Conservation (phyloP, 1,140 invertebrate genomes). For the Pseudomyrmex flavicornis region DNA sequence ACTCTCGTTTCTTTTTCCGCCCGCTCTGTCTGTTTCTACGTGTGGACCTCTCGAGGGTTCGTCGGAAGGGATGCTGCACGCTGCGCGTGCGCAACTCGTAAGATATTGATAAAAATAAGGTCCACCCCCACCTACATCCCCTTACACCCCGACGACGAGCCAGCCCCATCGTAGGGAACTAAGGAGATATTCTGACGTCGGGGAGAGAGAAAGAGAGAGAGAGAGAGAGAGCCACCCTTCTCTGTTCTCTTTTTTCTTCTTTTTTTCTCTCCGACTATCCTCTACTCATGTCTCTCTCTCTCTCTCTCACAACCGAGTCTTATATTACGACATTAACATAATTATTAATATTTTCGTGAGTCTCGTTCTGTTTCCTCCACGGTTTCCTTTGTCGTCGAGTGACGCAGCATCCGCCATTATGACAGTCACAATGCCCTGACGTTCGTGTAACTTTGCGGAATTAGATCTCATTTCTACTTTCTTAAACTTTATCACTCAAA, state of each 20-base stretch:
- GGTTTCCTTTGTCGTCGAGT: conserved; percentile 11
- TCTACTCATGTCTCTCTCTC: conserved; percentile 45
- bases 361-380: conserved; percentile 39
- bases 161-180: conserved; percentile 79
- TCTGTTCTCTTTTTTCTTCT: conserved; percentile 50
- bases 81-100: conserved; percentile 81
- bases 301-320: conserved; percentile 61
- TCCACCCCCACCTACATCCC: conserved; percentile 81
- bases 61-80: conserved; percentile 81
- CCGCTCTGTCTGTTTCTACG: conserved; percentile 68
- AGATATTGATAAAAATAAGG: conserved; percentile 85
- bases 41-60: conserved; percentile 74
- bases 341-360: conserved; percentile 80
- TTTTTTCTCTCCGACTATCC: conserved; percentile 38
- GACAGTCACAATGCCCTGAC: conserved; percentile 16
- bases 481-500: background rate
- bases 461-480: conserved; percentile 27
- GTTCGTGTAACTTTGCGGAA: background rate
- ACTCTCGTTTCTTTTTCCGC: conserved; percentile 51
- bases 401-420: conserved; percentile 21
- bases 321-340: conserved; percentile 82
- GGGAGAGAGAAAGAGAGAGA: conserved; percentile 69
- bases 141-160: conserved; percentile 65
- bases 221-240: conserved; percentile 73
- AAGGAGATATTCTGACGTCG: conserved; percentile 84